phyloP scores from a whole-genome alignment of 2,888 invertebrate species.

The Ctenicera cuprea region DNA sequence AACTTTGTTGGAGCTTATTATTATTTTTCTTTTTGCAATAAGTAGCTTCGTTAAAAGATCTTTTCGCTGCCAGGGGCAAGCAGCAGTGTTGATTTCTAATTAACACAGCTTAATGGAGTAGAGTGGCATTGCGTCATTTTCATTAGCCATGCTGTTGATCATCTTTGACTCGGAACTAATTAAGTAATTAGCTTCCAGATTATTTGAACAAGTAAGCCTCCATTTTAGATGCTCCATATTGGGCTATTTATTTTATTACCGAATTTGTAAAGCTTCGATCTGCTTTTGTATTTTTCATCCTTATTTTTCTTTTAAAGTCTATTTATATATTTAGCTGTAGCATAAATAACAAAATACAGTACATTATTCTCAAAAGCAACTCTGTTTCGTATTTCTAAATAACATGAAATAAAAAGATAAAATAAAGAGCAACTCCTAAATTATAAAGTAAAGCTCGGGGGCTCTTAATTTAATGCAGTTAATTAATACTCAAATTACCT shows the following conservation, averaged over 20 bases:
- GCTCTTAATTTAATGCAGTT: conserved; percentile 65
- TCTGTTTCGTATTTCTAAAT: conserved; percentile 16
- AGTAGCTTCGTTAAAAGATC: conserved; percentile 33
- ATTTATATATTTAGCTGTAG: conserved; percentile 7
- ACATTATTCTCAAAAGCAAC: conserved; percentile 2
- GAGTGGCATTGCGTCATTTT: conserved; percentile 64
- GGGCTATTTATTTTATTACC: conserved; percentile 38
- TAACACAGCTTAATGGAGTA: conserved; percentile 67
- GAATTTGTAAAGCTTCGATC: neutral
- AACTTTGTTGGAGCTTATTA: neutral
- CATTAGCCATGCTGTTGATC: conserved; percentile 65
- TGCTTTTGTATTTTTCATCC: too few relatives aligned
- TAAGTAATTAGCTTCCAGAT: conserved; percentile 67
- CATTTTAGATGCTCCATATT: conserved; percentile 35
- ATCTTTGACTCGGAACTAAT: conserved; percentile 68
- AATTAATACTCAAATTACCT: conserved; percentile 68
- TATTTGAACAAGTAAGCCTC: conserved; percentile 54
- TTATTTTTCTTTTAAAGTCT: neutral
- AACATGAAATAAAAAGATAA: conserved; percentile 8
- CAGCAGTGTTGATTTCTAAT: conserved; percentile 69
- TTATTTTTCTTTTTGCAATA: conserved; percentile 44
- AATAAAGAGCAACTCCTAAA: conserved; percentile 18
- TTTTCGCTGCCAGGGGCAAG: conserved; percentile 56
- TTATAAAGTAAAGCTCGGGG: conserved; percentile 26
- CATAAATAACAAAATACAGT: neutral